These are phyloP conservation scores for Cheilosia vernalis DNA, from an alignment of 2,888 invertebrate species.

Conservation along the genomic window DNA sequence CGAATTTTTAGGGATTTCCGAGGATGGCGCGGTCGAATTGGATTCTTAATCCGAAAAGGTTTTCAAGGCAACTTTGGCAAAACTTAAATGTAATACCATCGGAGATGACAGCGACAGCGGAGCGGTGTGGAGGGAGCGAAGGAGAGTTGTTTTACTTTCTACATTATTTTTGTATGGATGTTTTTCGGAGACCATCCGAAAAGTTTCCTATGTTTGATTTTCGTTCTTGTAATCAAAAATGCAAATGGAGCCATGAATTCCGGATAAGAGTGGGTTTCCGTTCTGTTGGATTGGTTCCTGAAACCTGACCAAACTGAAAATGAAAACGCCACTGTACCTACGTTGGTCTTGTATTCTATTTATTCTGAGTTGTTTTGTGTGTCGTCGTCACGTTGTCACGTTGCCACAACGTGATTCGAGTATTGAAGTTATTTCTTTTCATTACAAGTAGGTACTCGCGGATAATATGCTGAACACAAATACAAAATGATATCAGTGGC, in stretches of 20 bases:
- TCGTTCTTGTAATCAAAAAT: conserved; percentile 82
- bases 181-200: conserved; percentile 39
- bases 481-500: conserved; percentile 44
- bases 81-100: conserved; percentile 28
- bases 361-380: conserved; percentile 54
- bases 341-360: conserved; percentile 56
- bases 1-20: conserved; percentile 51
- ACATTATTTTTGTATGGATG: conserved; percentile 36
- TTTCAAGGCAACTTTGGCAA: conserved; percentile 45
- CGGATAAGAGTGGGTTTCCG: conserved; percentile 79
- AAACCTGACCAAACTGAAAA: conserved; percentile 73
- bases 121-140: not conserved
- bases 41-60: conserved; percentile 66
- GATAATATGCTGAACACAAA: conserved; percentile 18
- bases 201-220: conserved; percentile 64
- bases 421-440: conserved; percentile 60
- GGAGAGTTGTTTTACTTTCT: conserved; percentile 27
- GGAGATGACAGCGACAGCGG: conserved; percentile 10
- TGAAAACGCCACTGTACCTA: conserved; percentile 46
- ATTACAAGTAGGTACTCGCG: conserved; percentile 6
- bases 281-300: conserved; percentile 56
- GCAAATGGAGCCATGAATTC: conserved; percentile 83
- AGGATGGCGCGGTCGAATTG: conserved; percentile 43
- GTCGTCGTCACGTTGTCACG: conserved; percentile 49
- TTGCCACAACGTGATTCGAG: conserved; percentile 57